phyloP scores from a whole-genome alignment of 2,797 vertebrate genomes.

The Rhyacichthys aspro region DNA sequence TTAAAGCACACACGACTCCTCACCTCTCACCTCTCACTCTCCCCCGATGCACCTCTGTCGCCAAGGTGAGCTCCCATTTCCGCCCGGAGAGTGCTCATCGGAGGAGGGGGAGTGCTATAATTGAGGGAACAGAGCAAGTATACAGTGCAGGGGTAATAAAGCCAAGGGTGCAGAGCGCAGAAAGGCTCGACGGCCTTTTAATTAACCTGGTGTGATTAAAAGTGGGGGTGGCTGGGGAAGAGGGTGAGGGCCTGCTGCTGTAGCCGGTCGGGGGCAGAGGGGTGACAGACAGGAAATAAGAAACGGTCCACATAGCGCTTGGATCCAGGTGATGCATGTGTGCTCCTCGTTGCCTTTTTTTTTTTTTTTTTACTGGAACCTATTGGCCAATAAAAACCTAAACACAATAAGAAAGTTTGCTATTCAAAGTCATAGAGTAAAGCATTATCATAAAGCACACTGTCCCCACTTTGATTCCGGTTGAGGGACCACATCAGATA shows the following conservation, averaged over 20 bases:
- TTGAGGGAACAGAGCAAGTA: constrained; percentile 60
- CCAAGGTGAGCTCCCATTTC: constrained; percentile 73
- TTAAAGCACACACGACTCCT: constrained; percentile 24
- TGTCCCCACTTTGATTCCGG: constrained; percentile 4
- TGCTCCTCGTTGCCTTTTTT: constrained; percentile 5
- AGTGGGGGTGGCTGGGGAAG: constrained; percentile 55
- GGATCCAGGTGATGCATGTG: constrained; percentile 17
- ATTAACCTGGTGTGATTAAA: constrained; percentile 89
- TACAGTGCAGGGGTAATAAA: constrained; percentile 78
- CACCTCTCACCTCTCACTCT: constrained; percentile 3
- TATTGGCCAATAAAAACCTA: constrained; percentile 1
- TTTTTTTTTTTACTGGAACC: not conserved
- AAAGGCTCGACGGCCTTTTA: constrained; percentile 83
- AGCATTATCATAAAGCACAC: not conserved
- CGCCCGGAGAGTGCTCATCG: constrained; percentile 72
- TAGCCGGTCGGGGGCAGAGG: constrained; percentile 33
- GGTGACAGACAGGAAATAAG: constrained; percentile 64
- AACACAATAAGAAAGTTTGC: not conserved
- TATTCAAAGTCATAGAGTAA: constrained; percentile 1
- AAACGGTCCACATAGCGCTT: constrained; percentile 41
- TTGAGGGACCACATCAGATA: constrained; percentile 7
- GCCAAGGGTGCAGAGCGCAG: constrained; percentile 70
- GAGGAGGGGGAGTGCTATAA: constrained; percentile 29
- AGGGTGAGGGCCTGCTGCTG: constrained; percentile 37
- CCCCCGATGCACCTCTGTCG: constrained; percentile 32